Evolutionary conservation across 2,797 vertebrate genomes (phyloP).

Genomic region (Strix occidentalis): DNA sequence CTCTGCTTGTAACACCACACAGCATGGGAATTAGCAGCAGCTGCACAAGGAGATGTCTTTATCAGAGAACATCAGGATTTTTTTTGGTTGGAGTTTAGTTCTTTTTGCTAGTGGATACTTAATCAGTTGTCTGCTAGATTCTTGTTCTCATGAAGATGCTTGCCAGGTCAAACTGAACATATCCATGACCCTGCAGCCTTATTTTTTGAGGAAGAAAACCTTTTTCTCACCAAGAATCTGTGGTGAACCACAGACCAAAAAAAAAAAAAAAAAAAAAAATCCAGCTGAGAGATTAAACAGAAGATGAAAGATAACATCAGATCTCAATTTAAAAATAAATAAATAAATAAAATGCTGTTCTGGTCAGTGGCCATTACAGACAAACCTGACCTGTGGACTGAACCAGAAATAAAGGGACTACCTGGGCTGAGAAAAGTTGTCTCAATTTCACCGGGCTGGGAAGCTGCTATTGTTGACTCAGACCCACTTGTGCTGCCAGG

Average conservation of each 20-base stretch:
- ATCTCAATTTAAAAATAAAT: not conserved
- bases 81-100: not conserved
- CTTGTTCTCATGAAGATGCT: not conserved
- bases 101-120: not conserved
- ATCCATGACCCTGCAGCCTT: not conserved
- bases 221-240: not conserved
- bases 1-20: not conserved
- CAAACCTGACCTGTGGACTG: not conserved
- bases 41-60: not conserved
- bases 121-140: not conserved
- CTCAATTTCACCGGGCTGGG: constrained; percentile 19
- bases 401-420: not conserved
- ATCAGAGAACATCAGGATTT: not conserved
- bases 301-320: not conserved
- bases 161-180: not conserved
- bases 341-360: not conserved
- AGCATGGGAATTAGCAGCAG: not conserved
- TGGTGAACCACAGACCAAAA: not conserved
- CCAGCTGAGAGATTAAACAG: not conserved
- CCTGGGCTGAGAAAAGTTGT: constrained; percentile 27
- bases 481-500: constrained; percentile 56
- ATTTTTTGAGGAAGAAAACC: not conserved
- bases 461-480: not conserved
- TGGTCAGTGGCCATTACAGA: not conserved
- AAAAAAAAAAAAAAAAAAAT: not conserved